phyloP scores from a whole-genome alignment of 2,113 vertebrate species.

The Sterna hirundo region DNA sequence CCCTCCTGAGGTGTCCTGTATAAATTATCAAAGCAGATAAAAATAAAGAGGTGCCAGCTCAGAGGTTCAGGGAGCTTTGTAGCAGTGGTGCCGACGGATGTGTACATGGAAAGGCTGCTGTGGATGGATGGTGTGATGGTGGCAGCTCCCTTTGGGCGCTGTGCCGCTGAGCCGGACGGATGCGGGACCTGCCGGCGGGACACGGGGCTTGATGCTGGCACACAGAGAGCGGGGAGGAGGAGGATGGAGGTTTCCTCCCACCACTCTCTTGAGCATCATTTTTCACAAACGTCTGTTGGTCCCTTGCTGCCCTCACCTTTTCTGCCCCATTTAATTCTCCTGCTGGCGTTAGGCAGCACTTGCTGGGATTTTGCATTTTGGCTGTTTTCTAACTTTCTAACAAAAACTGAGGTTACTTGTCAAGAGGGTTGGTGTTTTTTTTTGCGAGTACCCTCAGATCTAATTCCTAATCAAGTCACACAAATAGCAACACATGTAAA shows the following conservation, averaged over 20 bases:
- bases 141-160: not conserved
- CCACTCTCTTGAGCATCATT: fast-evolving
- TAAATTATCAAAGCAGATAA: not conserved
- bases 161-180: not conserved
- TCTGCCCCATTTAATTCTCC: not conserved
- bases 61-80: not conserved
- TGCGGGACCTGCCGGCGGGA: not conserved
- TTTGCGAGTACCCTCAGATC: not conserved
- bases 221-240: not conserved
- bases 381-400: not conserved
- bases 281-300: not conserved
- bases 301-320: not conserved
- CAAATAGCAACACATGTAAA: not conserved
- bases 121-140: fast-evolving
- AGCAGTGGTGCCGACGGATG: fast-evolving
- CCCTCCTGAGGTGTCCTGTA: not conserved
- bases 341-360: not conserved
- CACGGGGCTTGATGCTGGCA: not conserved
- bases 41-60: not conserved
- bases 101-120: not conserved
- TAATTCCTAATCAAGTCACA: not conserved
- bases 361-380: not conserved
- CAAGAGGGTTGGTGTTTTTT: not conserved
- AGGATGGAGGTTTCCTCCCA: not conserved
- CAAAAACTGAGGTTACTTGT: not conserved